Base-by-base conservation (phyloP, 2,113 vertebrate species). In the Plecturocebus donacophilus region DNA sequence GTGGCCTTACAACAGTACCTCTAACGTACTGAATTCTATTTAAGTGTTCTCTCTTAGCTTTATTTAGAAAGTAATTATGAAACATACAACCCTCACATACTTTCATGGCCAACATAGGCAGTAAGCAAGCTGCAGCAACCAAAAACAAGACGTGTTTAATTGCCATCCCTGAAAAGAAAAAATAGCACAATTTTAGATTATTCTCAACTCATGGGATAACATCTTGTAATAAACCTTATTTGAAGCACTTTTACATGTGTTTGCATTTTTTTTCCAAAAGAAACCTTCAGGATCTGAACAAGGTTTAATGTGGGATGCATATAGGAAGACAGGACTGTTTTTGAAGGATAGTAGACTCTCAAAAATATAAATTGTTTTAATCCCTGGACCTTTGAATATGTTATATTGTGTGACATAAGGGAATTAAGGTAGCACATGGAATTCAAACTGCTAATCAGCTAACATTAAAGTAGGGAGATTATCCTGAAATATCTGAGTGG, bases 141-240 rank as follows among this genome's bases (percentile, higher is more conserved):
- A 66, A 80, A 73, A 93, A 17, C 14, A 97, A 70, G 66, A 96
- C 35, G 17, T 14, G 21, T 76, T 94, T 97, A 47, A 80, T 66
- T 73, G 68, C 68, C 68, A 91, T 91, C 5, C 38, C 96, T 97
- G 54, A 71, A 94, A 96, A 96, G 27, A 87, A 75, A 92, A 95
- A 77, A 42, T 8, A 64, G 90, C 8, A 76, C 3, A 81, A 70
- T 20, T 90, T 96, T 85, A 90, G 27, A 27, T 66, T 66, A 81
- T 25, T 84, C 21, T 75, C 13, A 66, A 45, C 7, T 45, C 7
- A 38, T 45, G 5, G 3, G 14, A 80, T 45, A 52, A 73, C 49
- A 3, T 81, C 90, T 90, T 85, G 5, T 76, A 54, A 52, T 61
- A 88, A 88, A 25, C 12, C 3, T 79, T 85, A 47, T 82, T n/a